A percentile compares a stretch with the other conserved stretches of the same genome.
Conservation (phyloP, 2,888 invertebrate genomes). For the Mongoloraphidia duomilia region DNA sequence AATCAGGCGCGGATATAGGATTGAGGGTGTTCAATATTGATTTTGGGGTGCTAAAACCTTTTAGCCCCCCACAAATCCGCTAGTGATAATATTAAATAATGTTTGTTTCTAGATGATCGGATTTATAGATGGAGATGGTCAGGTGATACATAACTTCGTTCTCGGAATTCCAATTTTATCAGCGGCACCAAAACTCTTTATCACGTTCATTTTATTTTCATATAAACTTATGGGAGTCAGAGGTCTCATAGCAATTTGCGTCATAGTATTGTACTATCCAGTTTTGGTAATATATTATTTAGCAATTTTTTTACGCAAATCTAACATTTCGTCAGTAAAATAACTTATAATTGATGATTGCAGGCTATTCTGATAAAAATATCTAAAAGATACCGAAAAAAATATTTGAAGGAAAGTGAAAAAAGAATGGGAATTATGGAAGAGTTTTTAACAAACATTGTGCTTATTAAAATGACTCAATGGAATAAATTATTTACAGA, state of each 20-base stretch:
- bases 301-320: no score
- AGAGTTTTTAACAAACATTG: conserved; percentile 19
- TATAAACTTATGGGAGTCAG: conserved; percentile 35
- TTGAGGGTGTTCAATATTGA: no score
- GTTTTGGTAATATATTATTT: conserved; percentile 4
- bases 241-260: conserved; percentile 34
- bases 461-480: conserved; percentile 18
- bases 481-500: conserved; percentile 19
- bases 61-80: no score
- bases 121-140: conserved; percentile 39
- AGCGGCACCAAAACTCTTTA: conserved; percentile 35
- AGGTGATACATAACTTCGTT: conserved; percentile 37
- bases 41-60: no score
- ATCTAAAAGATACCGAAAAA: no score
- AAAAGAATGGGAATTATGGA: conserved; percentile 18
- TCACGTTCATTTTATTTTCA: conserved; percentile 33
- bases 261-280: conserved; percentile 31
- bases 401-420: conserved; percentile 1
- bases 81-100: not conserved
- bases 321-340: no score
- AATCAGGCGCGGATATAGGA: no score
- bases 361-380: no score
- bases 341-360: no score
- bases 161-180: conserved; percentile 35
- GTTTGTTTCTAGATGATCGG: conserved; percentile 34